phyloP scores from a whole-genome alignment of 2,113 vertebrate species.

The Tenrec ecaudatus region DNA sequence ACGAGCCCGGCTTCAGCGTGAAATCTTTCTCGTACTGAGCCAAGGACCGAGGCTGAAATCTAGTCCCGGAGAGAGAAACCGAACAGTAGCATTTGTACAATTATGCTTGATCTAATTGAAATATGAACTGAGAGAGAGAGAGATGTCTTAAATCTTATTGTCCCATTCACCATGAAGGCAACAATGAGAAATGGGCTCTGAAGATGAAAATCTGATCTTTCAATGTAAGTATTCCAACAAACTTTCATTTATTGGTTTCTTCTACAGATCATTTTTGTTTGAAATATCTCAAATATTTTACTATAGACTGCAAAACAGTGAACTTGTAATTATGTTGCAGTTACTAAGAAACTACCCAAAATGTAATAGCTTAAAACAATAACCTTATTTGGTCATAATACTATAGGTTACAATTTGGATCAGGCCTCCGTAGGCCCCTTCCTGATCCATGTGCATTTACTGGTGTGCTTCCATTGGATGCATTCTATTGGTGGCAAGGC shows the following conservation, averaged over 20 bases:
- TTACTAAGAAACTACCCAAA: neutral
- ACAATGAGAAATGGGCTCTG: neutral
- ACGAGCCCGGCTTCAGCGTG: too few species aligned
- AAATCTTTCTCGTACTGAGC: too few species aligned
- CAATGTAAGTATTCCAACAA: neutral
- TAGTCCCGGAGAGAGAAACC: too few species aligned
- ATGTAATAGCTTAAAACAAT: neutral
- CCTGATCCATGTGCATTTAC: neutral
- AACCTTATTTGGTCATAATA: neutral
- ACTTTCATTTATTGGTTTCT: neutral
- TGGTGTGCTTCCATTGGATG: neutral
- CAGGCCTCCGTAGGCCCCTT: neutral
- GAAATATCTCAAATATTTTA: neutral
- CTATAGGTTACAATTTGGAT: neutral
- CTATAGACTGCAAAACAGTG: neutral
- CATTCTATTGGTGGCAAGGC: neutral
- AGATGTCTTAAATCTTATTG: fast-evolving
- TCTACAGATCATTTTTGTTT: neutral
- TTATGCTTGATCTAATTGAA: too few species aligned
- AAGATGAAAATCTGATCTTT: neutral
- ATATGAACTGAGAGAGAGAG: too few species aligned
- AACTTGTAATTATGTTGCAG: neutral
- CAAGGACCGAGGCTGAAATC: too few species aligned
- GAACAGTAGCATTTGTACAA: too few species aligned
- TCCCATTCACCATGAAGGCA: neutral